Conservation (phyloP, 2,113 vertebrate species). For the Cyanistes caeruleus region DNA sequence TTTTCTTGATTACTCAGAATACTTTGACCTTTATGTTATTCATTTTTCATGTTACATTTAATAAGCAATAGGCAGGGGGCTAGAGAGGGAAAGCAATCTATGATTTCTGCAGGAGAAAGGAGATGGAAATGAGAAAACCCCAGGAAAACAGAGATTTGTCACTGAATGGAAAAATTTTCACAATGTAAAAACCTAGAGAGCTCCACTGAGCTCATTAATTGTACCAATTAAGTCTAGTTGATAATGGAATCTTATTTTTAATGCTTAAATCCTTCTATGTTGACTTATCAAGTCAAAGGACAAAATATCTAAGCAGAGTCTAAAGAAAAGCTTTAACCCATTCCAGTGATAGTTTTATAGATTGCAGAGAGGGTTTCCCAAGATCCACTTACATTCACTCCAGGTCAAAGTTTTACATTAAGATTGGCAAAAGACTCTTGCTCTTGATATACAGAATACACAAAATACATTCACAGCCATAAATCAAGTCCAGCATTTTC, state of each 20-base stretch:
- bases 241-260: neutral
- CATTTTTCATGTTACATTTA: neutral
- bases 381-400: neutral
- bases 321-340: neutral
- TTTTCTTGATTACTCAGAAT: neutral
- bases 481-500: neutral
- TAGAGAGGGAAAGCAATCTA: neutral
- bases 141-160: neutral
- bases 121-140: neutral
- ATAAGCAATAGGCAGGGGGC: neutral
- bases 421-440: neutral
- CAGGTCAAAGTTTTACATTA: neutral
- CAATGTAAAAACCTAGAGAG: neutral
- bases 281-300: neutral
- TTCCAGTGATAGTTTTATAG: neutral
- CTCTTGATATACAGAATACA: neutral
- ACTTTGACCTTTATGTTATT: neutral
- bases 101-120: neutral
- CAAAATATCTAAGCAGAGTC: neutral
- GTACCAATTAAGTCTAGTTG: neutral
- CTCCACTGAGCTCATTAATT: neutral
- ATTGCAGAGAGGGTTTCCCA: neutral
- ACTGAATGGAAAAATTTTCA: neutral
- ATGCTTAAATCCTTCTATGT: neutral
- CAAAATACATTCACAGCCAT: neutral